Conservation (phyloP, 2,888 invertebrate species). For the Galerucella calmariensis region DNA sequence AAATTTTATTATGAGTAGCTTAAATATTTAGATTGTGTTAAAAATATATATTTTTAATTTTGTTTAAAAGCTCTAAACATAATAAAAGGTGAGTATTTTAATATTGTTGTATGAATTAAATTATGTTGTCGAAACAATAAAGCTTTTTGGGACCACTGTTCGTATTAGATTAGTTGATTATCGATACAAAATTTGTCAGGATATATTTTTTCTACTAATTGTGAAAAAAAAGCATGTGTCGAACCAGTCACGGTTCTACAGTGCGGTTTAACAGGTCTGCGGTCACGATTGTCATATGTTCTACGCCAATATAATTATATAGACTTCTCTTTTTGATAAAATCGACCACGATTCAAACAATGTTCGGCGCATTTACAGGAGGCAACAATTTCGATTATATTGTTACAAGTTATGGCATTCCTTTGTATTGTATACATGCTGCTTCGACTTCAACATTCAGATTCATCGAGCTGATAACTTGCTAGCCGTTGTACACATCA, state of each 20-base stretch:
- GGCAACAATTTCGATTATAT: constrained; percentile 39
- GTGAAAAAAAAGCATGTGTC: constrained; percentile 61
- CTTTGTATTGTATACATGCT: constrained; percentile 39
- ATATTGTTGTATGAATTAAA: neutral
- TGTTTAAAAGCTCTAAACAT: no score
- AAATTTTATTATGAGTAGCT: no score
- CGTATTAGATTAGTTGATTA: constrained; percentile 39
- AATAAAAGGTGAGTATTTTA: no score
- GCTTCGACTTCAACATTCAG: constrained; percentile 32
- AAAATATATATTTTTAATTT: no score
- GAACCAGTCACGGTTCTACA: constrained; percentile 54
- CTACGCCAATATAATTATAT: constrained; percentile 44
- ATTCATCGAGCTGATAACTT: constrained; percentile 24
- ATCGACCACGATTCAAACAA: constrained; percentile 45
- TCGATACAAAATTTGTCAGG: constrained; percentile 58
- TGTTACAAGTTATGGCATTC: constrained; percentile 41
- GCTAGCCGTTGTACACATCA: constrained; percentile 9
- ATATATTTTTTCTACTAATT: constrained; percentile 60
- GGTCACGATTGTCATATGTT: constrained; percentile 61
- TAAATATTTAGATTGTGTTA: no score
- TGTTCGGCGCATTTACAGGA: constrained; percentile 42
- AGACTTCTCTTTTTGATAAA: constrained; percentile 46
- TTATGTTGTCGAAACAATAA: neutral
- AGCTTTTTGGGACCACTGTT: neutral
- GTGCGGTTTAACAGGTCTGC: constrained; percentile 61